phyloP scores from a whole-genome alignment of 2,888 invertebrate genomes.

The Cerastoderma edule region DNA sequence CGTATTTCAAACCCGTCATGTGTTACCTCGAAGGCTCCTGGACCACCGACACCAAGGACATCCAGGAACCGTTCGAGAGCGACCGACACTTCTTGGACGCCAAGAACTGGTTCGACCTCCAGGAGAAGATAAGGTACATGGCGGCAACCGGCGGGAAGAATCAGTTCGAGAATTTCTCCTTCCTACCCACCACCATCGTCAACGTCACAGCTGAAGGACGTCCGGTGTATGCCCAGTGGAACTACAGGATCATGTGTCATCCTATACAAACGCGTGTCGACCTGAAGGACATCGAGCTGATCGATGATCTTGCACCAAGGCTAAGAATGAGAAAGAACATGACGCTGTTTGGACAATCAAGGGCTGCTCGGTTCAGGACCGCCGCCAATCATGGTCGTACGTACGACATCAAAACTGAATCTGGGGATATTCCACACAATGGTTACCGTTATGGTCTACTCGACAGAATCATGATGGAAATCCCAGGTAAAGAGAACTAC shows the following conservation, averaged over 20 bases:
- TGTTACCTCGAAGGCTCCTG: slow-evolving; percentile 78
- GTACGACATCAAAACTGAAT: slow-evolving; percentile 19
- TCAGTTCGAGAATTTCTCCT: slow-evolving; percentile 72
- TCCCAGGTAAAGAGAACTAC: slow-evolving; percentile 59
- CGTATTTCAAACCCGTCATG: slow-evolving; percentile 76
- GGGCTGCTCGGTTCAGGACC: slow-evolving; percentile 55
- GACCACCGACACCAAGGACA: slow-evolving; percentile 66
- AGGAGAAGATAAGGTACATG: slow-evolving; percentile 73
- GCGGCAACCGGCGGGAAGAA: slow-evolving; percentile 72
- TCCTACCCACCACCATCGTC: slow-evolving; percentile 72
- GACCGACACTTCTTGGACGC: slow-evolving; percentile 77
- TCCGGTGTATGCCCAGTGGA: slow-evolving; percentile 72
- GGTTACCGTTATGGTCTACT: slow-evolving; percentile 26
- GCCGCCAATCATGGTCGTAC: slow-evolving; percentile 22
- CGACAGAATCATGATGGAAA: slow-evolving; percentile 53
- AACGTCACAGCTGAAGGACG: slow-evolving; percentile 46
- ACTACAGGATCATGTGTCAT: slow-evolving; percentile 73
- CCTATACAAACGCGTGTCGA: slow-evolving; percentile 60
- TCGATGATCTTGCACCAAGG: slow-evolving; percentile 71
- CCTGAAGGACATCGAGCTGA: slow-evolving; percentile 54
- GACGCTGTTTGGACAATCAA: slow-evolving; percentile 27
- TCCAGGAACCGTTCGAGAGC: slow-evolving; percentile 77
- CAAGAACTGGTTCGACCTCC: slow-evolving; percentile 70
- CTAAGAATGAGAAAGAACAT: slow-evolving; percentile 46
- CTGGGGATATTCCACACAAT: slow-evolving; percentile 16